Evolutionary conservation across 1,140 invertebrate species (phyloP).

Genomic region (Panagrolaimus sp.): DNA sequence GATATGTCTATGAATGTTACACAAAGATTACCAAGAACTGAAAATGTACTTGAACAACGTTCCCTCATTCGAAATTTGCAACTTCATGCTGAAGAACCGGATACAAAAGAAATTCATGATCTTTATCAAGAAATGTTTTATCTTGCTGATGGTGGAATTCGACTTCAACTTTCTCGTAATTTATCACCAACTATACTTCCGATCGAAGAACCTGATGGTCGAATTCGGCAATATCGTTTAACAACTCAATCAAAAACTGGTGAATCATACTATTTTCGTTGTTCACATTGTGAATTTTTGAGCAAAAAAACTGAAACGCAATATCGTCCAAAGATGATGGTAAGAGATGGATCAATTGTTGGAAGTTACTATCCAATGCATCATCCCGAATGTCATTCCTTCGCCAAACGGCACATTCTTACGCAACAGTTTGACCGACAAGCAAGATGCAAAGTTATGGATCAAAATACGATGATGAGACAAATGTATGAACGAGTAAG

Average conservation of each 20-base stretch:
- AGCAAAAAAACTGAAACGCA: neutral
- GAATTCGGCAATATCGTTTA: conserved; percentile 6
- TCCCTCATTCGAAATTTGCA: neutral
- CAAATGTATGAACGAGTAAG: conserved; percentile 7
- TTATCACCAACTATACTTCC: neutral
- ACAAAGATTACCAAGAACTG: neutral
- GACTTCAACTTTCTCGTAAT: neutral
- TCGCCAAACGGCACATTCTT: neutral
- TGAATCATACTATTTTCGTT: conserved; percentile 7
- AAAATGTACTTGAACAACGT: neutral
- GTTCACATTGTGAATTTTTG: conserved; percentile 4
- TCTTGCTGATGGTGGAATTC: neutral
- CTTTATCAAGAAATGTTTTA: conserved; percentile 11
- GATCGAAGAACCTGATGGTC: conserved; percentile 1
- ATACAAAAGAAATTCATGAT: conserved; percentile 2
- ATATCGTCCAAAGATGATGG: conserved; percentile 16
- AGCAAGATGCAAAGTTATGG: conserved; percentile 7
- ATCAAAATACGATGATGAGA: conserved; percentile 3
- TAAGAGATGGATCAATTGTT: conserved; percentile 9
- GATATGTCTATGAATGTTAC: neutral
- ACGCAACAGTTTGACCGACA: conserved; percentile 1
- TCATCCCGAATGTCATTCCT: neutral
- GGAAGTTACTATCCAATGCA: neutral
- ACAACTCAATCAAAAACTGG: neutral
- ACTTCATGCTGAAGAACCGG: neutral